Base-by-base conservation (phyloP, 2,113 vertebrate genomes). In the Gulo gulo region DNA sequence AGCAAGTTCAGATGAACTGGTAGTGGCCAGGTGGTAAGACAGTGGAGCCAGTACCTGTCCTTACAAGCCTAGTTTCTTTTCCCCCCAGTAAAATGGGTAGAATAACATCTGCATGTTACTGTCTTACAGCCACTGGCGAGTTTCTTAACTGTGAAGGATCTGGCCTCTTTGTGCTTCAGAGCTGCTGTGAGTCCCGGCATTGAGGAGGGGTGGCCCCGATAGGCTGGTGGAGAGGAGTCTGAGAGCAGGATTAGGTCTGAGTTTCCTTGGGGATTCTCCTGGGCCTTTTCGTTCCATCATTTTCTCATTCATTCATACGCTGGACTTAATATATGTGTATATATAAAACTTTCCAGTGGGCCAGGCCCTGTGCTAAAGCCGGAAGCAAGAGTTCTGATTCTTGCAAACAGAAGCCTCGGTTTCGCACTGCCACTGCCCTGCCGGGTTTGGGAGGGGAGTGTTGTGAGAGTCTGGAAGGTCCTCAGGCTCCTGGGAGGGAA, bases 71-170 rank as follows among this genome's bases (percentile, higher is more conserved):
- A 0, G 21, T 24, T 88, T 36, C 52, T 73, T 76, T 97, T 34
- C 23, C 71, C 57, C 26, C 39, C 55, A 92, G 0, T 76, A 31
- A 95, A 61, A 45, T 57, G 74, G 42, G 55, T n/a, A 13, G 29
- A 90, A 80, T 79, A 88, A 50, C 14, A 45, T 81, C 95, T 91
- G 55, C 39, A 18, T 52, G 2, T 95, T 97, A 71, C 67, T 98
- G 16, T 97, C 94, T 97, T 98, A 91, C 98, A 99, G 99, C 99
- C 98, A 99, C 99, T 0, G 99, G 99, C 67, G 99, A 99, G 97
- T 99, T 99, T 98, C 99, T 99, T 83, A 99, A 99, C 99, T 99
- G 99, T n/a, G 99, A 99, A 98, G 99, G 99, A 23, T 99, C 99
- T 0, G 99, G 99, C 87, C 99, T 99, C n/a, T 99, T 99, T 65